These are phyloP conservation scores for Sinocyclocheilus rhinocerous DNA, from an alignment of 2,113 vertebrate genomes.

Conservation along the genomic window DNA sequence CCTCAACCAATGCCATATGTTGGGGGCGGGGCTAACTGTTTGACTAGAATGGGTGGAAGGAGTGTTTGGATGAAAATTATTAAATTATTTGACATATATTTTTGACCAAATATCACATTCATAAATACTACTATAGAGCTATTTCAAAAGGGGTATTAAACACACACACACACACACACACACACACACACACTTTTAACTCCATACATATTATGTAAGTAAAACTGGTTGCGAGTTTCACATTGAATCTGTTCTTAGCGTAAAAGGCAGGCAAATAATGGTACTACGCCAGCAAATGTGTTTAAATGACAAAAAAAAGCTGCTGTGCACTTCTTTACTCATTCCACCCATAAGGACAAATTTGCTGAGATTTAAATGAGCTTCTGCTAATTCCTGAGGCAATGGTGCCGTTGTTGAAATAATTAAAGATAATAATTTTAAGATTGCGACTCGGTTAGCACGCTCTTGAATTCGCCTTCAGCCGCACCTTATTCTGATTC, in stretches of 20 bases:
- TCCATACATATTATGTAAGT: neutral
- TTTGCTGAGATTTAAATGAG: constrained; percentile 7
- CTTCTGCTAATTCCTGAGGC: constrained; percentile 17
- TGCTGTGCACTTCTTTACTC: neutral
- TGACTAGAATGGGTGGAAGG: neutral
- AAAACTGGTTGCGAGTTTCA: neutral
- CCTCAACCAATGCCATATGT: neutral
- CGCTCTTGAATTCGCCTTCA: constrained; percentile 1
- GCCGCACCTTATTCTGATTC: constrained; percentile 14
- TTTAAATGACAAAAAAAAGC: constrained; percentile 1
- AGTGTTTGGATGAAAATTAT: neutral
- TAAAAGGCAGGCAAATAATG: neutral
- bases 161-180: no score
- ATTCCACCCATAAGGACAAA: neutral
- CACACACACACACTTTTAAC: no score
- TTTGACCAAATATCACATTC: no score
- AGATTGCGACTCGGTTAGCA: constrained; percentile 9
- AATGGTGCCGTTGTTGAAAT: neutral
- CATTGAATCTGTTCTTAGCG: neutral
- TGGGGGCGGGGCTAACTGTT: neutral
- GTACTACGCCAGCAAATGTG: neutral
- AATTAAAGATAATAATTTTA: constrained; percentile 31
- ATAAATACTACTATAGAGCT: no score
- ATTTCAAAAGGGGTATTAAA: no score
- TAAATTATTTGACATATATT: neutral